Evolutionary conservation across 2,113 vertebrate genomes (phyloP), one percentile per base, ranked within the genome.

Genomic region (Amia ocellicauda): DNA sequence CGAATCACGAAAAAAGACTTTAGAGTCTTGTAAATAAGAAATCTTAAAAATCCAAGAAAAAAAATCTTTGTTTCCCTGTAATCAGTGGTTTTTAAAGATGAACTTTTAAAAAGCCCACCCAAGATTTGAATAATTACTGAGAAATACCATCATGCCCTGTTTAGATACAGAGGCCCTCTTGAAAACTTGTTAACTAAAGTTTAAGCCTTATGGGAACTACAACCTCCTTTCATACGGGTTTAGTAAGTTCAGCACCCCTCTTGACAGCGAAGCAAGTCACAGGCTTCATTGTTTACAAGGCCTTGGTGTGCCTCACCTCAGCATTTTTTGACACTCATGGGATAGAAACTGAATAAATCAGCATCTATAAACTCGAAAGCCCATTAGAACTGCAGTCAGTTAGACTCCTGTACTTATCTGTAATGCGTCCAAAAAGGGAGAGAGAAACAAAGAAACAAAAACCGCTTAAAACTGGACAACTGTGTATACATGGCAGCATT

Each of bases 41-140:
- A 70, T 76, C 53, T 62, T 73, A 60, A 79, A 82, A 81, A 65
- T 16, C 42, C 67, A 58, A 43, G 81, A 76, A 70, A 79, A 71
- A 69, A 61, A n/a, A n/a, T n/a, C n/a, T n/a, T n/a, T 68, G 66
- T 68, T 75, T 78, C 57, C 53, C 60, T 11, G 60, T 78, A 60
- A 77, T 60, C 58, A 79, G 76, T 81, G 70, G 65, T 58, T 69
- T 68, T 66, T 7, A 55, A 28, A n/a, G 45, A n/a, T 16, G 14
- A 17, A 49, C 4, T 19, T 29, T 28, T 23, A 64, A 17, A n/a
- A 28, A 10, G 50, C 23, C 3, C 40, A 24, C 40, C 43, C 43
- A 49, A n/a, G 42, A 19, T 60, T n/a, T 57, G n/a, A 66, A 58
- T 45, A 66, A 24, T 36, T 19, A 22, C 8, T 2, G 16, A 36